Percentiles rank a stretch among this genome's conserved stretches.
phyloP scores from a whole-genome alignment of 2,888 invertebrate genomes.

The Sturmia bella region DNA sequence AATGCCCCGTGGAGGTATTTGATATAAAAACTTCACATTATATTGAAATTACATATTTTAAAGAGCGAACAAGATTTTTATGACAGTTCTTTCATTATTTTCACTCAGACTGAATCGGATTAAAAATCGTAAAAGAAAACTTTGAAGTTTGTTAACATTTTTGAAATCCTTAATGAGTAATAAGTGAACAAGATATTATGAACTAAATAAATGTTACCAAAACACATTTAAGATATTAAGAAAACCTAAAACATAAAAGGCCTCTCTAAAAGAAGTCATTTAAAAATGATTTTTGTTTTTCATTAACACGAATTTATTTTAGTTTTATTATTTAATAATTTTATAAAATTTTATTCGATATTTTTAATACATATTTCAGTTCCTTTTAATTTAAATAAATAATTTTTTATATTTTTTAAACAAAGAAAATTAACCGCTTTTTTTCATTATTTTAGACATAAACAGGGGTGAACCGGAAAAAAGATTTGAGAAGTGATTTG shows the following conservation, averaged over 20 bases:
- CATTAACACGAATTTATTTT: slow-evolving; percentile 20
- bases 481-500: no score
- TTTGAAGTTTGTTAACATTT: slow-evolving; percentile 50
- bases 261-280: slow-evolving; percentile 56
- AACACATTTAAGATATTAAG: slow-evolving; percentile 55
- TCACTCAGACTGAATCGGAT: no score
- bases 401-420: not conserved
- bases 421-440: no score
- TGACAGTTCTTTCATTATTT: not conserved
- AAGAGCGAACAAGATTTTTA: not conserved
- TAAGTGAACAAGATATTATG: slow-evolving; percentile 51
- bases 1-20: no score
- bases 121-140: no score
- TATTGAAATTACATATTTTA: no score
- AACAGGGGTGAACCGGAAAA: no score
- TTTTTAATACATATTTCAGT: slow-evolving; percentile 48
- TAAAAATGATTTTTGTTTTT: slow-evolving; percentile 5
- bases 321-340: slow-evolving; percentile 29
- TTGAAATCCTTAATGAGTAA: slow-evolving; percentile 29
- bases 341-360: slow-evolving; percentile 24
- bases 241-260: slow-evolving; percentile 34
- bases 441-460: no score
- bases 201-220: slow-evolving; percentile 58
- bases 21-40: no score
- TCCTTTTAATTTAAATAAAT: slow-evolving; percentile 60